A percentile compares a stretch with the other conserved stretches of the same genome.
These are phyloP conservation scores for Rhabdornis inornatus DNA, from an alignment of 2,113 vertebrate genomes.

Conservation along the genomic window DNA sequence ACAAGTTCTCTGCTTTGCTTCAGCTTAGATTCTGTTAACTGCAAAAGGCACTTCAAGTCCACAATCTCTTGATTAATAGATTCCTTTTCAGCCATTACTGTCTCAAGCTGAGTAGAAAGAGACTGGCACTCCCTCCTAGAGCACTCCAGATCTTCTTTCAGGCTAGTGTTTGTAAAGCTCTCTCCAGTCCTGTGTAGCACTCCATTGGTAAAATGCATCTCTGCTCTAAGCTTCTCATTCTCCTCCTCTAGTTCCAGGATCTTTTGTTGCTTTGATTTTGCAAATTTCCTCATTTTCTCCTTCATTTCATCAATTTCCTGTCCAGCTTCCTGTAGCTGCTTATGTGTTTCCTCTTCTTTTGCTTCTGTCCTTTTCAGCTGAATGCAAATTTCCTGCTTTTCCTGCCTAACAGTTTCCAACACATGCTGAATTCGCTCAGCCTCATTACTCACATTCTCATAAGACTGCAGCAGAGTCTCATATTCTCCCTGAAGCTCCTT, in stretches of 20 bases:
- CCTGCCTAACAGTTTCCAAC: conserved; percentile 84
- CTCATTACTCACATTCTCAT: conserved; percentile 93
- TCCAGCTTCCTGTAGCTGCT: conserved; percentile 78
- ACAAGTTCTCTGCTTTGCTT: conserved; percentile 15
- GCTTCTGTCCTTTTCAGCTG: conserved; percentile 77
- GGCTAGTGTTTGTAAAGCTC: conserved; percentile 1
- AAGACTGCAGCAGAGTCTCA: conserved; percentile 91
- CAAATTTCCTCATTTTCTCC: conserved; percentile 97
- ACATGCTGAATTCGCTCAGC: conserved; percentile 85
- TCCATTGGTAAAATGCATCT: background rate
- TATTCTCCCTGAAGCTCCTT: conserved; percentile 89
- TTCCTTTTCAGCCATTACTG: conserved; percentile 62
- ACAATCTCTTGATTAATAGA: conserved; percentile 55
- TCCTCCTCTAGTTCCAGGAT: conserved; percentile 94
- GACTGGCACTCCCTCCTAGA: conserved; percentile 28
- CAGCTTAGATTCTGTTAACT: conserved; percentile 55
- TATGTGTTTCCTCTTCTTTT: conserved; percentile 78
- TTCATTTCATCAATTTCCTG: conserved; percentile 87
- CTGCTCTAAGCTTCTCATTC: conserved; percentile 83
- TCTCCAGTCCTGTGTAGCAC: conserved; percentile 18
- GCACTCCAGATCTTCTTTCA: conserved; percentile 65
- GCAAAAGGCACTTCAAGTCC: conserved; percentile 58
- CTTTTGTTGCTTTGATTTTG: conserved; percentile 94
- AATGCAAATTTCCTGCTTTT: conserved; percentile 84
- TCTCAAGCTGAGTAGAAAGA: conserved; percentile 61